phyloP scores from a whole-genome alignment of 2,113 vertebrate species.

The Probosciger aterrimus region DNA sequence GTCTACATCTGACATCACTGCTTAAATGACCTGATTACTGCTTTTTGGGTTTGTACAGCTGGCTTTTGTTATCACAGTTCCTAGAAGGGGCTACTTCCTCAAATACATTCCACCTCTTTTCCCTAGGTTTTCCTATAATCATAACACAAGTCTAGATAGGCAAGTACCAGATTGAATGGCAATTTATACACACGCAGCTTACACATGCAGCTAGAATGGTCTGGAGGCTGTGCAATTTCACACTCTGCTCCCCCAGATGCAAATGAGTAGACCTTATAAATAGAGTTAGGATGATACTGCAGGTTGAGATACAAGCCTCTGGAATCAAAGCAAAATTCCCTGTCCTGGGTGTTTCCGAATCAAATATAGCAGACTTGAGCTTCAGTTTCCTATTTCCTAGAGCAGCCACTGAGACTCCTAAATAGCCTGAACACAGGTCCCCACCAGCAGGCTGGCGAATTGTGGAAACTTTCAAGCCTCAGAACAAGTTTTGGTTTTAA shows the following conservation, averaged over 20 bases:
- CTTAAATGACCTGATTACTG: background rate
- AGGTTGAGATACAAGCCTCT: background rate
- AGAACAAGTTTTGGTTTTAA: background rate
- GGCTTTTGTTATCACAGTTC: background rate
- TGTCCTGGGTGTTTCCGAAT: background rate
- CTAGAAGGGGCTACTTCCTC: background rate
- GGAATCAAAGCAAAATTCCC: background rate
- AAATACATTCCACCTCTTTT: background rate
- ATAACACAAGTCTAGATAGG: rapidly evolving
- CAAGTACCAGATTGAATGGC: rapidly evolving
- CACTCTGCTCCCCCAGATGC: rapidly evolving
- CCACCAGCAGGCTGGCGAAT: background rate
- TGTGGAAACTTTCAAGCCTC: background rate
- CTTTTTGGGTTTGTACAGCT: background rate
- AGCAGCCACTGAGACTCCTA: background rate
- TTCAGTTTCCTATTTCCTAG: background rate
- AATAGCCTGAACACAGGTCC: background rate
- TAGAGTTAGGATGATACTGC: background rate
- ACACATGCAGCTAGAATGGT: rapidly evolving
- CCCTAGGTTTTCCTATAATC: background rate
- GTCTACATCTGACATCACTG: background rate
- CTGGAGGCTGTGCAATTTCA: background rate
- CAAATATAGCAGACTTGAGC: background rate
- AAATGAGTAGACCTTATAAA: rapidly evolving
- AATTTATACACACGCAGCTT: rapidly evolving